These are phyloP conservation scores for Lichenostomus cassidix DNA, from an alignment of 2,113 vertebrate genomes.

Conservation along the genomic window DNA sequence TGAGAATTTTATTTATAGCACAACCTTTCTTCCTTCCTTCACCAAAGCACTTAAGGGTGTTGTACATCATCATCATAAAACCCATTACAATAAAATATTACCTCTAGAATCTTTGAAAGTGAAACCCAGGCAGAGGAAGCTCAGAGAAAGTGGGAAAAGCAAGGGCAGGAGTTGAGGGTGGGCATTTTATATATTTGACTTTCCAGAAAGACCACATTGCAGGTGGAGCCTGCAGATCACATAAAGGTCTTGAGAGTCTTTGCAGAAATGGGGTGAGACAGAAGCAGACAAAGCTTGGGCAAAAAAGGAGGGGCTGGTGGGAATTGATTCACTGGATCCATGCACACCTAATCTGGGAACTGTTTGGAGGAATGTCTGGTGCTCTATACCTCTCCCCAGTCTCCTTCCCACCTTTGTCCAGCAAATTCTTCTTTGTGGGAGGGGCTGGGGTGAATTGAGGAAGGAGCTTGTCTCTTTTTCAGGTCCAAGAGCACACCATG, in stretches of 20 bases:
- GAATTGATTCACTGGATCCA: neutral
- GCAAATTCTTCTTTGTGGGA: neutral
- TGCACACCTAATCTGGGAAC: neutral
- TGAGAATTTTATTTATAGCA: slow-evolving; percentile 45
- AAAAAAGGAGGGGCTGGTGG: neutral
- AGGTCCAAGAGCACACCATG: neutral
- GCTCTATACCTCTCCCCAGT: neutral
- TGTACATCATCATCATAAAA: slow-evolving; percentile 31
- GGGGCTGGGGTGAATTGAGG: neutral
- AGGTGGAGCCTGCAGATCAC: neutral
- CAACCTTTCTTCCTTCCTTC: slow-evolving; percentile 20
- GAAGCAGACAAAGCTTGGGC: neutral
- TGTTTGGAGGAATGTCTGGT: neutral
- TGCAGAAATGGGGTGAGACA: neutral
- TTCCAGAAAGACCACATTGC: neutral
- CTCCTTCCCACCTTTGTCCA: neutral
- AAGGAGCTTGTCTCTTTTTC: neutral
- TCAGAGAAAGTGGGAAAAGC: neutral
- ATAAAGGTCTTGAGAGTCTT: neutral
- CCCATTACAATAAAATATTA: slow-evolving; percentile 33
- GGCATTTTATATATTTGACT: neutral
- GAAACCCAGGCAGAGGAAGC: neutral
- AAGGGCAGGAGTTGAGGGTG: neutral
- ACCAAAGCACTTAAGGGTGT: slow-evolving; percentile 31
- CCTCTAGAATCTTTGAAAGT: neutral